These are phyloP conservation scores for Eulemur coronatus DNA, from an alignment of 2,797 vertebrate species.

Conservation along the genomic window DNA sequence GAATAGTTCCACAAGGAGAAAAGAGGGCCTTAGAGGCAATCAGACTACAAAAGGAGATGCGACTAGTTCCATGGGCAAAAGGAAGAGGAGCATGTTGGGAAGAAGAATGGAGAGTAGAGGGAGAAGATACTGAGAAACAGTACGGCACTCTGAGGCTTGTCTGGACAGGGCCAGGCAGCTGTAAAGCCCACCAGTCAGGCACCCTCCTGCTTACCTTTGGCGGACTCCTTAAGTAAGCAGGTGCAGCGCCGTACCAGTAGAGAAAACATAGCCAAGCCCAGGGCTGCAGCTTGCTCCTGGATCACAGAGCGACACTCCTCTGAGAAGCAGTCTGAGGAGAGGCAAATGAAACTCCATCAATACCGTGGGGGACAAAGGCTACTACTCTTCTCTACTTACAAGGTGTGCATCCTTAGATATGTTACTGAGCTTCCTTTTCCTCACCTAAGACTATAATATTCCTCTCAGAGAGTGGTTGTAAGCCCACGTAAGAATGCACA, in stretches of 20 bases:
- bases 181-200: neutral
- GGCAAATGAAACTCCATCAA: conserved; percentile 69
- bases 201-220: conserved; percentile 78
- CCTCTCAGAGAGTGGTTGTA: neutral
- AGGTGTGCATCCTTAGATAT: neutral
- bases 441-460: neutral
- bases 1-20: neutral
- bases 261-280: conserved; percentile 96
- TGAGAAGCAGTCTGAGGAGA: conserved; percentile 81
- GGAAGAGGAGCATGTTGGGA: neutral
- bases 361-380: neutral
- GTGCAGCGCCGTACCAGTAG: conserved; percentile 94
- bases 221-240: conserved; percentile 88
- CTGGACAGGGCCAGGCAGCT: neutral
- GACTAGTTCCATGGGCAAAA: neutral
- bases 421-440: neutral
- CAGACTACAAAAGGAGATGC: neutral
- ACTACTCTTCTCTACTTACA: neutral
- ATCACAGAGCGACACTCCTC: conserved; percentile 92
- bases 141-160: neutral
- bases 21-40: neutral
- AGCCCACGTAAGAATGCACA: neutral
- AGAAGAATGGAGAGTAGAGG: neutral
- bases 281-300: conserved; percentile 93
- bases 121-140: neutral